Conservation (phyloP, 1,140 invertebrate species). For the Drosophila baimaii region DNA sequence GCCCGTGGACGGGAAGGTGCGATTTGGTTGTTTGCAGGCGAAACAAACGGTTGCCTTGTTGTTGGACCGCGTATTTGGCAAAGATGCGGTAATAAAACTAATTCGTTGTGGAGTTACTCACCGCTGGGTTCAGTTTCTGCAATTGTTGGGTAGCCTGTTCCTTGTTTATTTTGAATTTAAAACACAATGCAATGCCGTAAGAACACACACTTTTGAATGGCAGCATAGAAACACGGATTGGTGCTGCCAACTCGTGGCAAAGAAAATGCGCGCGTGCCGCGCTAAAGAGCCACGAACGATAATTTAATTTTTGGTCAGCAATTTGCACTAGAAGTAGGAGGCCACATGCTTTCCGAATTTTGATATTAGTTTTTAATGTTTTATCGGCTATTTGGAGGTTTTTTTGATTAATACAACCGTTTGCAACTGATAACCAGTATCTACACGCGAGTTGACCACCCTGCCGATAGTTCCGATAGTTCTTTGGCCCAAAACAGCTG, state of each 20-base stretch:
- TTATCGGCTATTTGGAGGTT: neutral
- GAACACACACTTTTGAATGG: conserved; percentile 64
- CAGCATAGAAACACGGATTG: conserved; percentile 35
- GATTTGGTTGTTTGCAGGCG: conserved; percentile 17
- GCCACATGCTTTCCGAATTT: neutral
- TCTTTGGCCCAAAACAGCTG: conserved; percentile 23
- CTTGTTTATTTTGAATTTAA: conserved; percentile 40
- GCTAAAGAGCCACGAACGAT: conserved; percentile 17
- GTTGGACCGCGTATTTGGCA: neutral
- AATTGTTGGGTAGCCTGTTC: conserved; percentile 11
- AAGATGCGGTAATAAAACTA: neutral
- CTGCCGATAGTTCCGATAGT: conserved; percentile 25
- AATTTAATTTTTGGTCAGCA: neutral
- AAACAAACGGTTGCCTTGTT: conserved; percentile 6
- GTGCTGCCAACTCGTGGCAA: conserved; percentile 42
- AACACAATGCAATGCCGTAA: conserved; percentile 32
- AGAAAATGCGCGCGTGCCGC: conserved; percentile 47
- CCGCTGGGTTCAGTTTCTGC: conserved; percentile 23
- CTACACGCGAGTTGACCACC: conserved; percentile 7
- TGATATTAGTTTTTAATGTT: neutral
- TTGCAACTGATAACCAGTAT: neutral
- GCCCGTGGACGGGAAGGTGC: conserved; percentile 8
- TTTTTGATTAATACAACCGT: neutral
- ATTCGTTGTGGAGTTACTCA: conserved; percentile 15
- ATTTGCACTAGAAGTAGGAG: fast-evolving